Base-by-base conservation (phyloP, 2,888 invertebrate species). In the Rhogogaster chlorosoma region DNA sequence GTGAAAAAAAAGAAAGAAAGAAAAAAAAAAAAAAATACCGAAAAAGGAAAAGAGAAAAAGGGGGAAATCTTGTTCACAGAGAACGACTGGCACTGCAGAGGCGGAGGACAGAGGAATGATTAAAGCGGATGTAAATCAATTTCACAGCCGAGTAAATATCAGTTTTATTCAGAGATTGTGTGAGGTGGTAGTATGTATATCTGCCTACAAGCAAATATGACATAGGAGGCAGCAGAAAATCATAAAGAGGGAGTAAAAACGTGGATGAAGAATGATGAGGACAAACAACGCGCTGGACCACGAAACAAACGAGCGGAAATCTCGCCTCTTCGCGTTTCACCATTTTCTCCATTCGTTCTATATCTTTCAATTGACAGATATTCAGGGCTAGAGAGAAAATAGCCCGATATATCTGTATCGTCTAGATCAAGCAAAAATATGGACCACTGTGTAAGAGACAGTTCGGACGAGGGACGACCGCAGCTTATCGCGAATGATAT, bases 111-210 rank as follows among this genome's bases (percentile, higher is more conserved):
- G 45, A 67, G 38, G 80, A 83, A 83, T 83, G 83, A 83, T 83
- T 83, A 83, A 83, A 83, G 83, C 83, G 83, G 83, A 83, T 83
- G 67, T 83, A 83, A 83, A 83, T 83, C 83, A 83, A 83, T 83
- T 83, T 83, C 83, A 83, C 83, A 83, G 83, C 26, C 83, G 83
- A 70, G 83, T 83, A 83, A 83, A 83, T 83, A 83, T 67, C 83
- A 83, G 67, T 83, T 83, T 70, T 70, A 83, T 64, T 83, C 70
- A 29, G 67, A 83, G 42, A 83, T 83, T 32, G 83, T 83, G 67
- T 32, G 83, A 67, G 83, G 70, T 32, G 42, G 83, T 32, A n/a
- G 18, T 61, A 29, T 1, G 18, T 26, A 38, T 75, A 42, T 5
- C 67, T 67, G 18, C 26, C 49, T 49, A 77, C 77, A 57, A 38